Percentiles rank a stretch among this genome's conserved stretches.
Evolutionary conservation across 2,113 vertebrate species (phyloP).

Genomic region (Macquaria australasica): DNA sequence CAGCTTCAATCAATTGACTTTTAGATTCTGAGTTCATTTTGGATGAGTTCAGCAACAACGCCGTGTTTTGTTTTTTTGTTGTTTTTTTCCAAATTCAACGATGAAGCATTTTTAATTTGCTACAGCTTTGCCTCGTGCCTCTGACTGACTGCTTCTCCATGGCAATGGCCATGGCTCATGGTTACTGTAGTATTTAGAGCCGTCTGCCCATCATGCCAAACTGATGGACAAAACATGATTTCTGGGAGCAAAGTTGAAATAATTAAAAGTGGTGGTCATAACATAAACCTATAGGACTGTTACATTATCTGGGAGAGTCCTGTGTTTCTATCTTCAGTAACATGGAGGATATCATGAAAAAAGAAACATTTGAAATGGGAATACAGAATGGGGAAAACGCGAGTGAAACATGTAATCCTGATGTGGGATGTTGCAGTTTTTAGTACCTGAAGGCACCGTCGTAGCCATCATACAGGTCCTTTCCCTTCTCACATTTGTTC

Average conservation of each 20-base stretch:
- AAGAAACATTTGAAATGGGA: not conserved
- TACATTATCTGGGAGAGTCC: not conserved
- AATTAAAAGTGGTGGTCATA: not conserved
- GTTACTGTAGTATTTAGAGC: not conserved
- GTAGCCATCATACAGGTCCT: slow-evolving; percentile 91
- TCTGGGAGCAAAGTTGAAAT: not conserved
- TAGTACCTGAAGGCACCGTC: slow-evolving; percentile 90
- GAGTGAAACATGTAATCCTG: not conserved
- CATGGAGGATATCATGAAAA: not conserved
- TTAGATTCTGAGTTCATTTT: not conserved
- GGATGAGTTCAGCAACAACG: no score
- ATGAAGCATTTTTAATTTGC: no score
- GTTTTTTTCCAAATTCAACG: no score
- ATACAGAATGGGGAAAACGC: not conserved
- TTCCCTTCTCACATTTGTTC: slow-evolving; percentile 88
- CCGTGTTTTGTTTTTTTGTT: no score
- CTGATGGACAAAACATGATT: no score
- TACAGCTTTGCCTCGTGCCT: no score
- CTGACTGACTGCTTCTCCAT: no score
- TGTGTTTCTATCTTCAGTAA: not conserved
- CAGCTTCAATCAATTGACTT: not conserved
- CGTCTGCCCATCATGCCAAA: no score
- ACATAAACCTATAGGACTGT: not conserved
- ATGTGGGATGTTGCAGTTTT: not conserved
- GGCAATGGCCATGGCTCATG: no score